phyloP scores from a whole-genome alignment of 2,113 vertebrate species.

The Leucoraja erinaceus region DNA sequence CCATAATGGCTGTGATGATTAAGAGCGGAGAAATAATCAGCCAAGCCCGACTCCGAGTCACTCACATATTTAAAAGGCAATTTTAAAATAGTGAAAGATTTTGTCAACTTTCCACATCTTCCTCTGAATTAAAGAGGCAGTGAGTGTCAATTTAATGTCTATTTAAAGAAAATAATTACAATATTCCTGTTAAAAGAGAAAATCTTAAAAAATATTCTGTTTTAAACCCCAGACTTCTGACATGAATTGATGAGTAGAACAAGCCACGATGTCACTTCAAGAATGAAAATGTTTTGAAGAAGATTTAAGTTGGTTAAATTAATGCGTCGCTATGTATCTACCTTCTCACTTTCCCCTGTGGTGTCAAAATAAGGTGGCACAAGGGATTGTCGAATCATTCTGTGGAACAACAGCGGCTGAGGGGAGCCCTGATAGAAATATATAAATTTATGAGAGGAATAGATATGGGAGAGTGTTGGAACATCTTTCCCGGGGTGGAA shows the following conservation, averaged over 20 bases:
- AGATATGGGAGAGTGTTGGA: too few relatives aligned
- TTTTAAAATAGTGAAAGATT: slow-evolving; percentile 22
- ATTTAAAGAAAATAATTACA: slow-evolving; percentile 34
- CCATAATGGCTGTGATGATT: slow-evolving; percentile 30
- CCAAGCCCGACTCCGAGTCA: slow-evolving; percentile 31
- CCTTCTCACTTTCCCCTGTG: background rate
- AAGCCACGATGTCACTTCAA: background rate
- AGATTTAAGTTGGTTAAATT: slow-evolving; percentile 8
- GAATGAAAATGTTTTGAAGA: background rate
- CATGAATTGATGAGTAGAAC: background rate
- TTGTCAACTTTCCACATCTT: slow-evolving; percentile 11
- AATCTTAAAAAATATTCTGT: slow-evolving; percentile 3
- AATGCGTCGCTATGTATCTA: background rate
- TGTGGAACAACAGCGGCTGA: background rate
- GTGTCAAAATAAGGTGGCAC: background rate
- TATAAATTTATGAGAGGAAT: too few relatives aligned
- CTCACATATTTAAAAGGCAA: slow-evolving; percentile 26
- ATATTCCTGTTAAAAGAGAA: slow-evolving; percentile 1
- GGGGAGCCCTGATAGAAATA: too few relatives aligned
- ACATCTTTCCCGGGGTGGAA: too few relatives aligned
- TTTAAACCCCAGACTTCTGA: slow-evolving; percentile 6
- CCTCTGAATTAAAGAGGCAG: slow-evolving; percentile 26
- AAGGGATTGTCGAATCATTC: background rate
- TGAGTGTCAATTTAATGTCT: slow-evolving; percentile 21
- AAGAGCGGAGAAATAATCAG: slow-evolving; percentile 10